phyloP scores from a whole-genome alignment of 2,888 invertebrate genomes.

The Phymatocera aterrima region DNA sequence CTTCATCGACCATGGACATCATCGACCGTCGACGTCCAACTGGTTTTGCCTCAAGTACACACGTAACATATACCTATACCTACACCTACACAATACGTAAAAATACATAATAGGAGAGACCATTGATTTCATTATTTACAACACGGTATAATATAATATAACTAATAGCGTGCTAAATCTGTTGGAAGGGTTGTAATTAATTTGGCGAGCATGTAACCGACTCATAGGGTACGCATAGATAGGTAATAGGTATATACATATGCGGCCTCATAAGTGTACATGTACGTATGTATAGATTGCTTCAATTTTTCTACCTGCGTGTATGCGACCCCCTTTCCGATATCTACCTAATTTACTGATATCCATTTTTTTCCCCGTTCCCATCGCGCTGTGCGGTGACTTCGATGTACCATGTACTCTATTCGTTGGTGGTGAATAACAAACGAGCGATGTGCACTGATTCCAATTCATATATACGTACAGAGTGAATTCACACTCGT shows the following conservation, averaged over 20 bases:
- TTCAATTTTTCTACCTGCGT: neutral
- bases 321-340: too few species aligned
- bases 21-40: neutral
- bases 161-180: constrained; percentile 16
- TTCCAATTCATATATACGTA: neutral
- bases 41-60: neutral
- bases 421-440: neutral
- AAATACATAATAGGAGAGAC: too few species aligned
- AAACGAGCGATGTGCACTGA: neutral
- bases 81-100: too few species aligned
- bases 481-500: constrained; percentile 8
- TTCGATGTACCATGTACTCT: neutral
- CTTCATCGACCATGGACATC: constrained; percentile 21
- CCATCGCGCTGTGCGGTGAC: neutral
- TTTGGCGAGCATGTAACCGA: neutral
- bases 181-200: constrained; percentile 20
- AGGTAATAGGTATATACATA: too few species aligned
- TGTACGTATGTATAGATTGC: too few species aligned
- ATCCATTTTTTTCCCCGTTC: too few species aligned
- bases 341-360: neutral
- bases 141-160: constrained; percentile 10
- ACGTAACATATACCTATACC: too few species aligned
- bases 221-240: too few species aligned
- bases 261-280: too few species aligned
- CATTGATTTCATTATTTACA: constrained; percentile 16